Base-by-base conservation (phyloP, 1,140 invertebrate species). In the Thaumetopoea pityocampa region DNA sequence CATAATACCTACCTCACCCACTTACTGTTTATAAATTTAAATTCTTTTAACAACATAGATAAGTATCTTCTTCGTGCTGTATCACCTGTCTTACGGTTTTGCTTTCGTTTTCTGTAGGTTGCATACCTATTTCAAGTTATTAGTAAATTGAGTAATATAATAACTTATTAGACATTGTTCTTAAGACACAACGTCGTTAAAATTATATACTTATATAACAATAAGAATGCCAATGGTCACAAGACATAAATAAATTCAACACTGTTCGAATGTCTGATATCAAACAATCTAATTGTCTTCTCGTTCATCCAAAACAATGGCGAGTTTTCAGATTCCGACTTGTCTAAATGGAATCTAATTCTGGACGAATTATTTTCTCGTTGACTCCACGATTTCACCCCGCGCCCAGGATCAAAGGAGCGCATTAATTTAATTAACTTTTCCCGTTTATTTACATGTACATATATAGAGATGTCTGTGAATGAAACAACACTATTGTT, bases 341-440 rank as follows among this genome's bases (percentile, higher is more conserved):
- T 41, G 37, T 23, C 28, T 33, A 37, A 37, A 44, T 44, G 17
- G 28, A 43, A 19, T 41, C 34, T 24, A 36, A 40, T 41, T 49
- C 26, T 24, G 40, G 34, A 7, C 29, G 40, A 50, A 43, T 50
- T 44, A 50, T 38, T 50, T 38, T 44, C 47, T 43, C 47, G 29
- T 50, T 44, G 44, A 32, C 17, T 38, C 30, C 28, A 41, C 30
- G 37, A n/a, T n/a, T n/a, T 30, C 9, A 22, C 36, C 24, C 12
- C 26, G 11, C 16, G 36, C 33, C 15, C 16, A 51, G n/a, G 32
- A 51, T 51, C 42, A 51, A 51, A 51, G 42, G 20, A 44, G 11
- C 17, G 37, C 41, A 42, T 46, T 51, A 42, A 46, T 41, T 46
- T 32, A 46, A 51, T 51, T 51, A 51, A 41, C 49, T 46, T 45